Base-by-base conservation (phyloP, 2,113 vertebrate genomes). In the Cephalopterus ornatus region DNA sequence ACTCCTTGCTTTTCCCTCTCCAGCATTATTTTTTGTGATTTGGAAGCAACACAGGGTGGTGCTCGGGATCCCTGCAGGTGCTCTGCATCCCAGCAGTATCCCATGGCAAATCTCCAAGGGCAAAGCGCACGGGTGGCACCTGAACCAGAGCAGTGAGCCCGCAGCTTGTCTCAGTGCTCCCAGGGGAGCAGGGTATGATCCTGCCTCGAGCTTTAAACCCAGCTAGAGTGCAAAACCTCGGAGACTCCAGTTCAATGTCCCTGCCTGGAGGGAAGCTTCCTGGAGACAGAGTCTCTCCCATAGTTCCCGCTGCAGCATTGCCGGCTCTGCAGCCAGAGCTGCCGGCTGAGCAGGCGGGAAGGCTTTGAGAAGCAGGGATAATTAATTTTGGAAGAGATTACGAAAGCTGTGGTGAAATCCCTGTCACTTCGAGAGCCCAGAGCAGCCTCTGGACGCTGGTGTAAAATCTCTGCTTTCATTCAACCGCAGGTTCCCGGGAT, bases 71-170 rank as follows among this genome's bases (percentile, higher is more conserved):
- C 17, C 53, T 35, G 63, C 9, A 3, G 85, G 4, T 19, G 78
- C 24, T 9, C 0, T 5, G 42, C 9, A 50, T 65, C 2, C 2
- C 8, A 0, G 17, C 50, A 12, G 3, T 10, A 46, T 75, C 80
- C 66, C 33, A 0, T 41, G 37, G 61, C 11, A 39, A 35, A 84
- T 20, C 46, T 23, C 56, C 21, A 2, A 5, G 52, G 37, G 41
- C 5, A 11, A 63, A 19, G 16, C 1, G 0, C 28, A 39, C 0
- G 0, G n/a, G 8, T 39, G 9, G 2, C 10, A 1, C 5, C 4
- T 27, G 46, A 79, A 47, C 39, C 8, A 1, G 56, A 50, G 74
- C 35, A 3, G 5, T 1, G 44, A 85, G n/a, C 68, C 37, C 0
- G 0, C 20, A 26, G 28, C 10, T 56, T 6, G 62, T 30, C 44